phyloP scores from a whole-genome alignment of 2,113 vertebrate genomes.

The Hypomesus transpacificus region DNA sequence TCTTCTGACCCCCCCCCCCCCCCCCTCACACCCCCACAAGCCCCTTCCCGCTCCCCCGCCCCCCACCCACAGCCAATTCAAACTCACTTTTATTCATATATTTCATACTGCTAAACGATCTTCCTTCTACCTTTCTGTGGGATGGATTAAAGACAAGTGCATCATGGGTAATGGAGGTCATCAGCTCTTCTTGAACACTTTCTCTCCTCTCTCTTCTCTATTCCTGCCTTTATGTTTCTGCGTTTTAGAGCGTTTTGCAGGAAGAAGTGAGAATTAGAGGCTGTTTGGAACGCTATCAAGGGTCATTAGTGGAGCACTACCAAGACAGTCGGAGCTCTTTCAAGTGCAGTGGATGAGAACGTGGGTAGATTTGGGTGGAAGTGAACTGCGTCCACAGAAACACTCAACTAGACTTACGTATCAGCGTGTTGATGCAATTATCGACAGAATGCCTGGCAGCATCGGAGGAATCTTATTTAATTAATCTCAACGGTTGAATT shows the following conservation, averaged over 20 bases:
- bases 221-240: constrained; percentile 80
- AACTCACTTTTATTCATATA: constrained; percentile 77
- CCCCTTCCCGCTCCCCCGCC: not conserved
- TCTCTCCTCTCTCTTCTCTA: constrained; percentile 57
- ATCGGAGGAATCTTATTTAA: constrained; percentile 87
- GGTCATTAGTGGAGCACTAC: constrained; percentile 85
- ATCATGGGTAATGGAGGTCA: constrained; percentile 75
- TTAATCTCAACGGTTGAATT: constrained; percentile 87
- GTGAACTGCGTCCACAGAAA: constrained; percentile 85
- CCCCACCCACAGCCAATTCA: constrained; percentile 50
- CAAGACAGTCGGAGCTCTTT: constrained; percentile 69
- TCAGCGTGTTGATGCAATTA: constrained; percentile 91
- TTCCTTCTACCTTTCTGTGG: constrained; percentile 76
- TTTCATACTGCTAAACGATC: constrained; percentile 76
- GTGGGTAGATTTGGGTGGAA: constrained; percentile 80
- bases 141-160: constrained; percentile 85
- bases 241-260: constrained; percentile 73
- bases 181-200: constrained; percentile 81
- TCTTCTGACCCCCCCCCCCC: constrained; percentile 47
- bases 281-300: constrained; percentile 16
- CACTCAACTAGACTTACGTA: constrained; percentile 84
- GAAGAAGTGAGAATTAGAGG: constrained; percentile 53
- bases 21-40: constrained; percentile 9
- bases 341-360: constrained; percentile 74
- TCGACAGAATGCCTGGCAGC: constrained; percentile 87